These are phyloP conservation scores for Scaptodrosophila lebanonensis DNA, from an alignment of 1,140 invertebrate species.

Conservation along the genomic window DNA sequence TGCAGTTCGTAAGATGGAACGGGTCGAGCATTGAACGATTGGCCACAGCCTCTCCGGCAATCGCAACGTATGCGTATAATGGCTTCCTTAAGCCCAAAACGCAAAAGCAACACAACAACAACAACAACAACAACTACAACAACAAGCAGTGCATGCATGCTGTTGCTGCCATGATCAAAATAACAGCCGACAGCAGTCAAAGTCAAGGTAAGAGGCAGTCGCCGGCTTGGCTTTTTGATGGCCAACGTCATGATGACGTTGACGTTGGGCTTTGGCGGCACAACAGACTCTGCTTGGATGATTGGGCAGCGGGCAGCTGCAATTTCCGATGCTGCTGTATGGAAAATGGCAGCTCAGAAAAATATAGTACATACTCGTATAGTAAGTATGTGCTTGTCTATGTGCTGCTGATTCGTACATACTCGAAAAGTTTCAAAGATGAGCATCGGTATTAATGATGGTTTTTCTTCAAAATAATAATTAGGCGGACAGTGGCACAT, in stretches of 20 bases:
- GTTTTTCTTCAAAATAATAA: not conserved
- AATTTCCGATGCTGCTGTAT: too few relatives aligned
- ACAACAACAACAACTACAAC: conserved; percentile 13
- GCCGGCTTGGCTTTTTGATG: conserved; percentile 25
- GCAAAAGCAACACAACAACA: conserved; percentile 39
- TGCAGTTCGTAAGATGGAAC: not conserved
- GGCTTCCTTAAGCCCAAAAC: conserved; percentile 65
- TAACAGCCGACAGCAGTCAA: conserved; percentile 40
- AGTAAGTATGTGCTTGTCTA: too few relatives aligned
- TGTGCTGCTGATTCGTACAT: too few relatives aligned
- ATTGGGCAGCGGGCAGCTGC: too few relatives aligned
- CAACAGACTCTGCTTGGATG: too few relatives aligned
- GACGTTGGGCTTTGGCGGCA: too few relatives aligned
- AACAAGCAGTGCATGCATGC: not conserved
- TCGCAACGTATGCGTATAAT: conserved; percentile 67
- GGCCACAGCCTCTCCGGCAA: conserved; percentile 14
- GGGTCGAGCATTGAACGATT: conserved; percentile 22
- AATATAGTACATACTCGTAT: too few relatives aligned
- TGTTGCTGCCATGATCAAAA: conserved; percentile 54
- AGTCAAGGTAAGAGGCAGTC: conserved; percentile 14
- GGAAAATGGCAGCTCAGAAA: too few relatives aligned
- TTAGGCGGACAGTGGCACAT: conserved; percentile 8
- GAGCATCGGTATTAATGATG: conserved; percentile 41
- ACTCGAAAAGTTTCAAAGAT: conserved; percentile 39
- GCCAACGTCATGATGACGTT: conserved; percentile 40